Evolutionary conservation across 2,113 vertebrate species (phyloP).

Genomic region (Anguilla rostrata): DNA sequence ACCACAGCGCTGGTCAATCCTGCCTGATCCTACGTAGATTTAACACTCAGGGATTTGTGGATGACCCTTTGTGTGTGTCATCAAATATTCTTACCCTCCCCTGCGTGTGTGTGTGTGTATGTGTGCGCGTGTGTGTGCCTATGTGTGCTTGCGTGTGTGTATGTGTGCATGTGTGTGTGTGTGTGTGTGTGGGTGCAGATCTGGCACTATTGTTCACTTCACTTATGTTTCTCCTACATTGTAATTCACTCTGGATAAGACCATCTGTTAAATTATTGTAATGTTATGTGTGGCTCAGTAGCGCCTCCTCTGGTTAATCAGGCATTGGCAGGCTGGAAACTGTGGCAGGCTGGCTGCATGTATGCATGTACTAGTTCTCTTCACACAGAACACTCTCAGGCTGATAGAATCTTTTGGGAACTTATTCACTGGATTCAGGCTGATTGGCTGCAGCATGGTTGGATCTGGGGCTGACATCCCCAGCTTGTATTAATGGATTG

Average conservation of each 20-base stretch:
- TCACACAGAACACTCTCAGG: too few species aligned
- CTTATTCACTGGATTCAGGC: slow-evolving; percentile 39
- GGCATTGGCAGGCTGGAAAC: not conserved
- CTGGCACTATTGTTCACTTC: too few species aligned
- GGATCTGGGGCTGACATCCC: slow-evolving; percentile 21
- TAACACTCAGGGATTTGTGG: slow-evolving; percentile 5
- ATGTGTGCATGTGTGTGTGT: slow-evolving; percentile 5
- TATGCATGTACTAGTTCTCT: not conserved
- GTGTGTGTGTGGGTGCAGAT: not conserved
- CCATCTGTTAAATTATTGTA: too few species aligned
- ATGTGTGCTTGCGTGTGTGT: not conserved
- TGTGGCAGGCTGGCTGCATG: not conserved
- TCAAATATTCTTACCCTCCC: not conserved
- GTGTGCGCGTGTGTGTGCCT: slow-evolving; percentile 3
- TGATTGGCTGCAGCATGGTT: slow-evolving; percentile 34
- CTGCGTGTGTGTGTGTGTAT: not conserved
- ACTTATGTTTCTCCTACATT: too few species aligned
- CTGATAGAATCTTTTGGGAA: slow-evolving; percentile 27
- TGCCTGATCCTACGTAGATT: not conserved
- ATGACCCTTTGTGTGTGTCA: not conserved
- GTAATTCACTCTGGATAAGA: too few species aligned
- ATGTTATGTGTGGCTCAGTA: not conserved
- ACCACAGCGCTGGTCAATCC: not conserved
- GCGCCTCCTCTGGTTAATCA: not conserved
- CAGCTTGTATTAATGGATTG: too few species aligned